Evolutionary conservation across 2,113 vertebrate species (phyloP), one percentile per base, ranked within the genome.

Genomic region (Leuciscus idus): DNA sequence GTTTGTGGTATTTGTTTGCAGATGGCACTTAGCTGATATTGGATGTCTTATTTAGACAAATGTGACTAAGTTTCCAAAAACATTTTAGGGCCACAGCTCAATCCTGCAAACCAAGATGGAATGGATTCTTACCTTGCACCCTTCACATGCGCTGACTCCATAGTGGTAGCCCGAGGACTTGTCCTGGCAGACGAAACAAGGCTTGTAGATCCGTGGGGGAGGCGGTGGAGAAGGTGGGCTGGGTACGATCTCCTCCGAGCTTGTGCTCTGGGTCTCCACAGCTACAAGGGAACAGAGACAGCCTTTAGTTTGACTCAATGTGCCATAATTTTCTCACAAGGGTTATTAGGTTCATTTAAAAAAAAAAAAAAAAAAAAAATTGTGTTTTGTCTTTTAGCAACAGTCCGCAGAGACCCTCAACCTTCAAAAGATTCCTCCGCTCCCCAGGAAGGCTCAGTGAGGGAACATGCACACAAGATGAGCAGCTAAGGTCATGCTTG

Each of bases 151-250:
- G 86, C 98, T 99, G 95, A 99, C 97, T 70, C 98, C 98, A 91
- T 99, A 99, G 94, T 99, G 98, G 94, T 99, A 99, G 64, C 98
- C 98, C 0, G 98, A 99, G 55, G 98, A 99, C 90, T 99, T 99
- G 94, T 99, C 98, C 91, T 99, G 98, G 93, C 98, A 99, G 89
- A 99, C 97, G 89, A 99, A 99, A 91, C 98, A 99, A 88, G 98
- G 98, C 93, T 99, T 99, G 94, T 99, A 99, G 85, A 97, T 96
- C 83, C 98, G 96, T 73, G 98, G 98, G 1, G 97, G 97, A 85
- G 95, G 96, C 64, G 95, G 97, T 0, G 97, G 97, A 62, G 97
- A 97, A 33, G 96, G 94, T 2, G 97, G 96, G 88, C 97, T 96
- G 0, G 96, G 94, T 84, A 99, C 96, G 64, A 97, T 95, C 86